Percentiles rank a stretch among this genome's conserved stretches.
These are phyloP conservation scores for Exephanes ischioxanthus DNA, from an alignment of 2,888 invertebrate genomes.

Conservation along the genomic window DNA sequence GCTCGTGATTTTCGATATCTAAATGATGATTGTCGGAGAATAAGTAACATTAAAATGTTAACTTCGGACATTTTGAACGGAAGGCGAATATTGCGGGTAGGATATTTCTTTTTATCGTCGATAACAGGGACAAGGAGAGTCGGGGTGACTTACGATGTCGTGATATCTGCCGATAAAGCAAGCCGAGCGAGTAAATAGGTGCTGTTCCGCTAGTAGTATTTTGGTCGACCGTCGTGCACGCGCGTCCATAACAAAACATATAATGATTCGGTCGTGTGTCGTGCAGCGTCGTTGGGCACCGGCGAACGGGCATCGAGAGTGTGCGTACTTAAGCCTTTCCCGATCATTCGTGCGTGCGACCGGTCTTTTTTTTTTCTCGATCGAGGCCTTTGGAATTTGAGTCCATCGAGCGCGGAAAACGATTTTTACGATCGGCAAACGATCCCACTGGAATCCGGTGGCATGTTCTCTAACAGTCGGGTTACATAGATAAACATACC, in stretches of 20 bases:
- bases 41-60: not conserved
- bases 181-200: constrained; percentile 14
- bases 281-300: constrained; percentile 23
- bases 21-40: too few species aligned
- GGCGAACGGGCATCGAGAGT: constrained; percentile 66
- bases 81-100: not conserved
- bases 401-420: not conserved
- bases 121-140: not conserved
- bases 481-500: not conserved
- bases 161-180: constrained; percentile 1
- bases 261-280: not conserved
- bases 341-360: constrained; percentile 9
- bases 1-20: too few species aligned
- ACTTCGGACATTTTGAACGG: not conserved
- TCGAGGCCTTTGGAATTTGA: constrained; percentile 18
- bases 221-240: not conserved
- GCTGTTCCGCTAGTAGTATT: not conserved
- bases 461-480: not conserved
- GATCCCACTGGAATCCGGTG: constrained; percentile 5
- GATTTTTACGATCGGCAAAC: constrained; percentile 20
- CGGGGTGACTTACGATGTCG: constrained; percentile 7
- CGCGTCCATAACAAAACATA: not conserved
- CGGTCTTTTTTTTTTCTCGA: constrained; percentile 15
- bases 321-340: constrained; percentile 54
- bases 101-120: not conserved